phyloP scores from a whole-genome alignment of 2,888 invertebrate genomes.

The Dyspetes luteomarginatus region DNA sequence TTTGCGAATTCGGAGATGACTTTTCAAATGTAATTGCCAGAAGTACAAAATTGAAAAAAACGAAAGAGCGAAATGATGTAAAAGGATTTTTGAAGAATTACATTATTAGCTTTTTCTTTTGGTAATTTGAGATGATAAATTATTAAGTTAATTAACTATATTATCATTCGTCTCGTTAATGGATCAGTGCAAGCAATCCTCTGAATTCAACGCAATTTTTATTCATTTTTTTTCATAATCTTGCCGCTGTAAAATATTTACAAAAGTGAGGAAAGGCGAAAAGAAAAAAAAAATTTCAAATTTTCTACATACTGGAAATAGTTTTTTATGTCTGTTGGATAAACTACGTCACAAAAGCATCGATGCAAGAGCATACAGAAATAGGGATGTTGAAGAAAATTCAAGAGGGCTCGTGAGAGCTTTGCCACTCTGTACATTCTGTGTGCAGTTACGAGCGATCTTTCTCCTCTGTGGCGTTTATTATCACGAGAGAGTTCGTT shows the following conservation, averaged over 20 bases:
- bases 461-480: conserved; percentile 18
- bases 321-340: conserved; percentile 1
- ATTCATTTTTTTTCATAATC: not conserved
- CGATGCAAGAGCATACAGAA: conserved; percentile 32
- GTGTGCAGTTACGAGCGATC: not conserved
- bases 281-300: not conserved
- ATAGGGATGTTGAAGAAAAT: conserved; percentile 28
- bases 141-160: not conserved
- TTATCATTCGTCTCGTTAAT: not conserved
- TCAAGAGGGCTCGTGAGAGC: conserved; percentile 4
- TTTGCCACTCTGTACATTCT: conserved; percentile 6
- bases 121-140: too few relatives aligned
- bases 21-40: not conserved
- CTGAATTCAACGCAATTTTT: not conserved
- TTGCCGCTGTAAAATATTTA: not conserved
- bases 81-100: too few relatives aligned
- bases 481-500: conserved; percentile 15
- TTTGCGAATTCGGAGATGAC: conserved; percentile 3
- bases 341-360: conserved; percentile 18
- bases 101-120: too few relatives aligned
- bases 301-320: too few relatives aligned
- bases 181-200: not conserved
- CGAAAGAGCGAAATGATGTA: not conserved
- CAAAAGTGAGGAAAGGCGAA: not conserved
- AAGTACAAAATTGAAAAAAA: not conserved